Evolutionary conservation across 2,888 invertebrate species (phyloP).

Genomic region (Ectobius pallidus): DNA sequence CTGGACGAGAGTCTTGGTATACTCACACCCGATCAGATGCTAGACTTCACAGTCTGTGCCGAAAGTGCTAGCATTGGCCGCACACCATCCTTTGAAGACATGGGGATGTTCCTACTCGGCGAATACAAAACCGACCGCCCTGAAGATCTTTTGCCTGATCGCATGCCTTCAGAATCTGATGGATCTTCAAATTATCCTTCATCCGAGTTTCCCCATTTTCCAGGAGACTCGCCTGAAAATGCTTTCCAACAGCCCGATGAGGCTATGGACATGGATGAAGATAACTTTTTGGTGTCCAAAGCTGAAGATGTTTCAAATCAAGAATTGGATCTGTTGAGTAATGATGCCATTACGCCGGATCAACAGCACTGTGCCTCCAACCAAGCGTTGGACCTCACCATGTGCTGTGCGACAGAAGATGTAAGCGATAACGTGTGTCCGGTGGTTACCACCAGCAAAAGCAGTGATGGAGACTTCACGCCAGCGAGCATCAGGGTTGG

Average conservation of each 20-base stretch:
- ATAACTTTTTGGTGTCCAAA: neutral
- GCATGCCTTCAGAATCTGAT: constrained; percentile 2
- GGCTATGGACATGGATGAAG: neutral
- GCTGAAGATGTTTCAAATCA: neutral
- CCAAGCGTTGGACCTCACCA: neutral
- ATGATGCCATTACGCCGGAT: neutral
- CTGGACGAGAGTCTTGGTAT: constrained; percentile 85
- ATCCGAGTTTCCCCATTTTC: neutral
- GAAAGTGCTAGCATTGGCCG: constrained; percentile 8
- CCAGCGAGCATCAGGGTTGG: constrained; percentile 34
- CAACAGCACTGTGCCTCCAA: neutral
- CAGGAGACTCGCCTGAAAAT: neutral
- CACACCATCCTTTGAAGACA: constrained; percentile 20
- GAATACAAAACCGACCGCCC: neutral
- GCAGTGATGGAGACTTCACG: constrained; percentile 19
- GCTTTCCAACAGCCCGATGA: too few species aligned
- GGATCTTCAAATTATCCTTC: neutral
- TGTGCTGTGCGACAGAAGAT: constrained; percentile 2
- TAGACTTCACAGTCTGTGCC: constrained; percentile 61
- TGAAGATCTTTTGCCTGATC: neutral
- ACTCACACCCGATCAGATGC: constrained; percentile 87
- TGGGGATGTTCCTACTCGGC: constrained; percentile 5
- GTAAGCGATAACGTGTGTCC: constrained; percentile 1
- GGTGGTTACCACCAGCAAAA: neutral
- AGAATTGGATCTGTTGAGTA: constrained; percentile 12